Percentiles rank a stretch among this genome's conserved stretches.
Conservation (phyloP, 2,888 invertebrate genomes). For the Dryocosmus kuriphilus region DNA sequence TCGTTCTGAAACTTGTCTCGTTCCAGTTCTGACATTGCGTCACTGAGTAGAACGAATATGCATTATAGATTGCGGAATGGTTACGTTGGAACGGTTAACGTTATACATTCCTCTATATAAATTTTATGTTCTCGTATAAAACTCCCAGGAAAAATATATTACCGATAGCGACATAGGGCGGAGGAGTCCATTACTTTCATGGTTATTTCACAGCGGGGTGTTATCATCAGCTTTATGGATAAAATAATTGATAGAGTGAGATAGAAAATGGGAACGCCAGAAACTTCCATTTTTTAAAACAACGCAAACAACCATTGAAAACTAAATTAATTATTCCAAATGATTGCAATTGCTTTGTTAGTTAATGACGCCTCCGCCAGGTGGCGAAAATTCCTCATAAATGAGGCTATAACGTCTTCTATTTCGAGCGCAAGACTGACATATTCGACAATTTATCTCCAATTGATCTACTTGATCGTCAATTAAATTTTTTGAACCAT, state of each 20-base stretch:
- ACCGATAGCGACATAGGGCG: neutral
- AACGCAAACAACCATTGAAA: slow-evolving; percentile 21
- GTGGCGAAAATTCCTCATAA: neutral
- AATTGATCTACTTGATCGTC: neutral
- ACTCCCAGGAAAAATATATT: slow-evolving; percentile 16
- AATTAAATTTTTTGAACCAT: neutral
- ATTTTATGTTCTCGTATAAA: slow-evolving; percentile 15
- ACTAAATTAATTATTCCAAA: neutral
- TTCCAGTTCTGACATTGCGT: slow-evolving; percentile 15
- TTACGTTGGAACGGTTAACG: slow-evolving; percentile 14
- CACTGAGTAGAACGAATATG: slow-evolving; percentile 3
- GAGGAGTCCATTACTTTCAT: slow-evolving; percentile 22
- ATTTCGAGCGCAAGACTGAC: neutral
- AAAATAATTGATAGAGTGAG: neutral
- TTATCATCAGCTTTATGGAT: neutral
- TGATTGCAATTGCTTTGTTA: neutral
- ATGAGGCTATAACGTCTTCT: neutral
- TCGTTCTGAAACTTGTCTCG: slow-evolving; percentile 20
- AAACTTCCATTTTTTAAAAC: slow-evolving; percentile 32
- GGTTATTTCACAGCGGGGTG: neutral
- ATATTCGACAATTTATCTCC: neutral
- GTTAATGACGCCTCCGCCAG: slow-evolving; percentile 19
- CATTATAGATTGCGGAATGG: neutral
- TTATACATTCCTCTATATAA: neutral
- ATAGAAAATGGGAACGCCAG: neutral